A percentile compares a stretch with the other conserved stretches of the same genome.
These are phyloP conservation scores for Hyperoplus immaculatus DNA, from an alignment of 2,797 vertebrate species.

Conservation along the genomic window DNA sequence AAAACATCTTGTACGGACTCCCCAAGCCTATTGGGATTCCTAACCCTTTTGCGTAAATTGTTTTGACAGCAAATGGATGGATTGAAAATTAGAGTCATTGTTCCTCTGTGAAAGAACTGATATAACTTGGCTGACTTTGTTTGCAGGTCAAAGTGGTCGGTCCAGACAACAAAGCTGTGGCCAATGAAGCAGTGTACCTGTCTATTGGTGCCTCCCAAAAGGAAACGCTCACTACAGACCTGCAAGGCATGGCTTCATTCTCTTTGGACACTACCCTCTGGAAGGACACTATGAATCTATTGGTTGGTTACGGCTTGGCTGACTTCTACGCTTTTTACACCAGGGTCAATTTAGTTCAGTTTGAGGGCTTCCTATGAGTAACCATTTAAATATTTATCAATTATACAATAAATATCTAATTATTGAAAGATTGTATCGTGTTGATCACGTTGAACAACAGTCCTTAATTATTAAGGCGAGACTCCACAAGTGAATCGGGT, in stretches of 20 bases:
- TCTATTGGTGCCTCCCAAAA: slow-evolving; percentile 36
- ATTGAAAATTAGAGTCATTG: too few relatives aligned
- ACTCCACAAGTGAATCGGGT: too few relatives aligned
- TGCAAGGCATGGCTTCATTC: slow-evolving; percentile 81
- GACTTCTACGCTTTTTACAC: not conserved
- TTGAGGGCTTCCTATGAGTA: not conserved
- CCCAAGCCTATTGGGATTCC: not conserved
- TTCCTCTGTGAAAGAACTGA: too few relatives aligned
- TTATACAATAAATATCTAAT: slow-evolving; percentile 1
- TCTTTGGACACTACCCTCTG: slow-evolving; percentile 84
- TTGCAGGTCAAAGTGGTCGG: slow-evolving; percentile 85
- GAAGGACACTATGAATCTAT: slow-evolving; percentile 70
- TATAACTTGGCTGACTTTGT: not conserved
- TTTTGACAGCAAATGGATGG: too few relatives aligned
- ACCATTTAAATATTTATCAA: not conserved
- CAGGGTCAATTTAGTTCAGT: not conserved
- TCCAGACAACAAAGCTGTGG: slow-evolving; percentile 74
- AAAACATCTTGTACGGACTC: not conserved
- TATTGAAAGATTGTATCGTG: slow-evolving; percentile 1
- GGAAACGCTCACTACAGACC: slow-evolving; percentile 81
- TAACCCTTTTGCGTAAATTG: too few relatives aligned
- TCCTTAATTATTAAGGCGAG: not conserved
- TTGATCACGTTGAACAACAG: not conserved
- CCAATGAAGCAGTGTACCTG: slow-evolving; percentile 81
- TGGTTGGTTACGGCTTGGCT: slow-evolving; percentile 73